Percentiles rank a stretch among this genome's conserved stretches.
phyloP scores from a whole-genome alignment of 1,140 invertebrate species.

The Conopomorpha cramerella region DNA sequence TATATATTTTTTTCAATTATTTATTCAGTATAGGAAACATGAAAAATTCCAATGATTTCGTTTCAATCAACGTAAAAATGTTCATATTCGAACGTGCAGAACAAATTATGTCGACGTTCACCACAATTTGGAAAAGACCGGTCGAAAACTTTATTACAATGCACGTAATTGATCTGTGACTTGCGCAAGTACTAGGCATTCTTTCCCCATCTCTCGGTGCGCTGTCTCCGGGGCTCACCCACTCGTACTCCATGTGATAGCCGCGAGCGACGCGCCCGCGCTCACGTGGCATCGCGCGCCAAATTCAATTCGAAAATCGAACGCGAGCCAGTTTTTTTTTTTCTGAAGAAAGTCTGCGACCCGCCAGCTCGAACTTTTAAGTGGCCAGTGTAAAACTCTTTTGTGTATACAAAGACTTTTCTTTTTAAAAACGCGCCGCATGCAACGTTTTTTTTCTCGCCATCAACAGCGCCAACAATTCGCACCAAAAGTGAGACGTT shows the following conservation, averaged over 20 bases:
- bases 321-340: neutral
- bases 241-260: conserved; percentile 50
- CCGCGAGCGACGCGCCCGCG: conserved; percentile 44
- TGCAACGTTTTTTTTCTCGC: neutral
- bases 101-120: no score
- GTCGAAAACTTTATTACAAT: neutral
- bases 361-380: neutral
- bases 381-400: neutral
- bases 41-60: neutral
- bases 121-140: no score
- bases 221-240: conserved; percentile 17
- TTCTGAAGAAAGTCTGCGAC: neutral
- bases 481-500: neutral
- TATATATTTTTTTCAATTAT: no score
- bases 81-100: neutral
- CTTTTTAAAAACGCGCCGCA: neutral
- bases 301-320: conserved; percentile 8
- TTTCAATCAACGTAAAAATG: neutral
- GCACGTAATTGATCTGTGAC: neutral
- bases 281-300: conserved; percentile 35
- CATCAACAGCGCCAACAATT: no score
- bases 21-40: neutral
- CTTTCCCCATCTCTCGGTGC: conserved; percentile 39
- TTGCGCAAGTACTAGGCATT: conserved; percentile 14
- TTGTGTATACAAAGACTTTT: neutral